Evolutionary conservation across 2,113 vertebrate species (phyloP).

Genomic region (Grallaria varia): DNA sequence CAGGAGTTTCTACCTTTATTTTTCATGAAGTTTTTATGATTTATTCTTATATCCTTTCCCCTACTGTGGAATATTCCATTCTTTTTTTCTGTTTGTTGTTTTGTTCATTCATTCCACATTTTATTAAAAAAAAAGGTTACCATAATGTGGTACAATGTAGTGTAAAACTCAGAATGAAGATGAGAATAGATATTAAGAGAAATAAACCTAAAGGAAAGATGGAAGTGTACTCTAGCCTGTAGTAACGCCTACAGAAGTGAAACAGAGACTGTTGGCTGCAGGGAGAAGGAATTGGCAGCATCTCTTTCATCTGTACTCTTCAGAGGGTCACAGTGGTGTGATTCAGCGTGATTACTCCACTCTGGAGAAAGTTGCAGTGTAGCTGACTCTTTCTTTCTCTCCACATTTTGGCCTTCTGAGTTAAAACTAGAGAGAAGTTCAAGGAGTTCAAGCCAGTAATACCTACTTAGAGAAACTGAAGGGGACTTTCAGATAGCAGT

Average conservation of each 20-base stretch:
- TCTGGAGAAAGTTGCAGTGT: background rate
- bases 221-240: background rate
- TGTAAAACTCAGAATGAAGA: background rate
- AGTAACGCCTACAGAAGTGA: background rate
- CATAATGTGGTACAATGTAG: background rate
- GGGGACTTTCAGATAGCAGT: background rate
- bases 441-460: background rate
- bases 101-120: background rate
- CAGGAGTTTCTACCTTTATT: background rate
- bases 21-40: background rate
- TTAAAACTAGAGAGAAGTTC: background rate
- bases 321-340: background rate
- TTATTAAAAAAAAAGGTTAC: background rate
- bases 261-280: background rate
- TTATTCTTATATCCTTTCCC: background rate
- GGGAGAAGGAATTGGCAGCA: background rate
- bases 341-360: background rate
- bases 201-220: background rate
- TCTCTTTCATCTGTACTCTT: background rate
- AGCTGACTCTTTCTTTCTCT: background rate
- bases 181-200: background rate
- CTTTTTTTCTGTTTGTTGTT: background rate
- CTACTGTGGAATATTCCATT: background rate
- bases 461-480: background rate
- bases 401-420: background rate